Percentiles rank a stretch among this genome's conserved stretches.
These are phyloP conservation scores for Pitta sordida DNA, from an alignment of 2,113 vertebrate genomes.

Conservation along the genomic window DNA sequence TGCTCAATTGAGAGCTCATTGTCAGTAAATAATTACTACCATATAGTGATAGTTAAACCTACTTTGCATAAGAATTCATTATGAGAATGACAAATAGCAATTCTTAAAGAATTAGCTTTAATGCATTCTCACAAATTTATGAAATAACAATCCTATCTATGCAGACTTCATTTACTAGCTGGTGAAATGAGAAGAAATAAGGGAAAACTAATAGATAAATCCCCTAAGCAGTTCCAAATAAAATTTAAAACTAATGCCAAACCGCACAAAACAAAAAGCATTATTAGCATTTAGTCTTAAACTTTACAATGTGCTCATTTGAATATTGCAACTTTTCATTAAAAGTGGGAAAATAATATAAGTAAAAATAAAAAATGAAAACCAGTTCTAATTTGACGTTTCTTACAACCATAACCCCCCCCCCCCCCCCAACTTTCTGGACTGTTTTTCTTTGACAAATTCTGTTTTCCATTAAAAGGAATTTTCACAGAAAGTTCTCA, in stretches of 20 bases:
- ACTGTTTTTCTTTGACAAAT: not conserved
- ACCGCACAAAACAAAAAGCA: not conserved
- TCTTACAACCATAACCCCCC: not conserved
- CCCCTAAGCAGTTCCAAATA: not conserved
- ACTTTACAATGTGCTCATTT: not conserved
- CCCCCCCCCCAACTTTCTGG: not conserved
- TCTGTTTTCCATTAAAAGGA: not conserved
- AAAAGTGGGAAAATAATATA: not conserved
- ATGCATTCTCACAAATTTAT: conserved; percentile 17
- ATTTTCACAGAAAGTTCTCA: not conserved
- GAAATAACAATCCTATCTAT: conserved; percentile 47
- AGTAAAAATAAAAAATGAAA: not conserved
- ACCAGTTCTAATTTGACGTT: not conserved
- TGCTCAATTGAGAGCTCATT: not conserved
- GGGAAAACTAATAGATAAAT: conserved; percentile 26
- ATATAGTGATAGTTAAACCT: not conserved
- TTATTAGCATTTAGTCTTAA: not conserved
- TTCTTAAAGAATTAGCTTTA: conserved; percentile 22
- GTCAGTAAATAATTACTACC: conserved; percentile 35
- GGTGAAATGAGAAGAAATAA: conserved; percentile 36
- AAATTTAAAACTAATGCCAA: not conserved
- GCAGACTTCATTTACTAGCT: conserved; percentile 32
- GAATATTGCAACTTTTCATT: not conserved
- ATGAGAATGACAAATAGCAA: conserved; percentile 4
- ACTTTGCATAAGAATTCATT: conserved; percentile 37